phyloP scores from a whole-genome alignment of 2,888 invertebrate species.

The Lasioglossum vierecki region DNA sequence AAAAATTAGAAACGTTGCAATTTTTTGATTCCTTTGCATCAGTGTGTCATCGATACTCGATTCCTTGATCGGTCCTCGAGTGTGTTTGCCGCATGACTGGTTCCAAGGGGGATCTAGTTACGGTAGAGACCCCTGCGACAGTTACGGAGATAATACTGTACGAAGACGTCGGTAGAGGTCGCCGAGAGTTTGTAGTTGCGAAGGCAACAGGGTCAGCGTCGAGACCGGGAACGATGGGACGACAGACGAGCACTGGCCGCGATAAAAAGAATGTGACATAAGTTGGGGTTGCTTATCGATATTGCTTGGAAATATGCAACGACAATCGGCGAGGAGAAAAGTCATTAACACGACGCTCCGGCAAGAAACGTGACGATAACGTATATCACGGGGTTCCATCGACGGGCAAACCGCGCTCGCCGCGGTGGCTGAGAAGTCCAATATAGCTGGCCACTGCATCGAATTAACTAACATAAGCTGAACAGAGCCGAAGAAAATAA shows the following conservation, averaged over 20 bases:
- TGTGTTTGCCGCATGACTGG: too few species aligned
- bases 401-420: slow-evolving; percentile 10
- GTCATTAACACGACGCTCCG: slow-evolving; percentile 55
- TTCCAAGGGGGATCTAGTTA: too few species aligned
- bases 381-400: slow-evolving; percentile 52
- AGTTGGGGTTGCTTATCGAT: slow-evolving; percentile 59
- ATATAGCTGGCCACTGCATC: slow-evolving; percentile 25
- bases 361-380: slow-evolving; percentile 51
- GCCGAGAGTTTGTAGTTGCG: not conserved
- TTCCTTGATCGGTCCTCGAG: too few species aligned
- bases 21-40: too few species aligned
- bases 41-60: too few species aligned
- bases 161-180: not conserved
- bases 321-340: slow-evolving; percentile 43
- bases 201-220: slow-evolving; percentile 19
- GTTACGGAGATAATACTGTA: not conserved
- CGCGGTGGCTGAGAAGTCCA: slow-evolving; percentile 18
- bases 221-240: slow-evolving; percentile 32
- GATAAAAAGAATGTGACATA: slow-evolving; percentile 57
- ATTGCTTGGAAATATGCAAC: slow-evolving; percentile 53
- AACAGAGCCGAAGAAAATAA: slow-evolving; percentile 31
- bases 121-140: too few species aligned
- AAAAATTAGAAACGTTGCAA: too few species aligned
- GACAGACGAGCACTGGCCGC: not conserved
- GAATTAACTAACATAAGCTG: slow-evolving; percentile 36